Evolutionary conservation across 64 coral and sea anemone genomes (phyloP), one percentile per base, ranked within the genome.

Genomic region (Pocillopora damicornis): DNA sequence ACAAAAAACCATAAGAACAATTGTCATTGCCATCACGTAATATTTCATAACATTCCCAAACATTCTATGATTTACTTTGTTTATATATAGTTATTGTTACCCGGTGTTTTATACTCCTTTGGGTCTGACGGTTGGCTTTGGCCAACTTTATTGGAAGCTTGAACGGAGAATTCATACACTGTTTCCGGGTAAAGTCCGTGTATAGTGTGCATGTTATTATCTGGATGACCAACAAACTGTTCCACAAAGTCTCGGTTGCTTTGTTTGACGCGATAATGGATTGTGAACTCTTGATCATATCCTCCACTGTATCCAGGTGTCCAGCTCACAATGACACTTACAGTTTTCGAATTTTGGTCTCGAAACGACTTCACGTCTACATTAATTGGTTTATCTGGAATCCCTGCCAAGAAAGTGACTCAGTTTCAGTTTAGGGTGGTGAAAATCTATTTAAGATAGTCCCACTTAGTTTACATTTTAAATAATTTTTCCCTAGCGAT

Each of bases 281-380:
- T 67, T 65, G 78, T 83, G 77, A 96, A 96, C 8, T 71, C 58
- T 85, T 96, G 94, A 18, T 59, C 5, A 30, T 84, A 77, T 15
- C 94, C 94, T 35, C 94, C 94, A 63, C 76, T 69, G 17, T 96
- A 96, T 5, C 94, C 94, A 35, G 94, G 91, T 8, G 88, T 93
- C 94, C 94, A 96, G 34, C 91, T 96, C 9, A 96, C 64, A 34
- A 93, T 96, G 12, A 96, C 66, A 61, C 86, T 88, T 1, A 96
- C 88, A 37, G 71, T 96, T 20, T 88, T 69, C 22, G 87, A 79
- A 61, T 87, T 60, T 20, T 83, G 75, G 9, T 80, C 88, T 42
- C 69, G 73, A 30, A 78, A 83, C 13, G 75, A 60, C 1, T 5
- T 45, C 63, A 92, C 75, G 0, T 83, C 75, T 37, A 96, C 38